Percentiles rank a stretch among this genome's conserved stretches.
Conservation (phyloP, 2,797 vertebrate genomes). For the Enteromius argenteus region DNA sequence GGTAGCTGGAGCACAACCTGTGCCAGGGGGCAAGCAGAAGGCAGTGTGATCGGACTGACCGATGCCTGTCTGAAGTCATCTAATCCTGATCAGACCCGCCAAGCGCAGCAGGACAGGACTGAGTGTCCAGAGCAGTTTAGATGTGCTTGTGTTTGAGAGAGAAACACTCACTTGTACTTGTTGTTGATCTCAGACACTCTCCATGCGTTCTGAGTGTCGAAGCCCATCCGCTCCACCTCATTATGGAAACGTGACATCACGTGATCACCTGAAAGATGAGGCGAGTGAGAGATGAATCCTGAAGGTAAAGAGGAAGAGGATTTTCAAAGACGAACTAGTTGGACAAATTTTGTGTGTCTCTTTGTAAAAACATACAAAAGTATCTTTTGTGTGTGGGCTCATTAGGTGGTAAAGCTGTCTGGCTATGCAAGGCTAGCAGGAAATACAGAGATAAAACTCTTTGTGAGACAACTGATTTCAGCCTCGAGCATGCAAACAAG, state of each 20-base stretch:
- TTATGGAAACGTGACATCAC: slow-evolving; percentile 95
- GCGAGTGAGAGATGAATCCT: slow-evolving; percentile 41
- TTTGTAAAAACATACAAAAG: not conserved
- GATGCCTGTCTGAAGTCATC: slow-evolving; percentile 67
- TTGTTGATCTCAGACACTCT: slow-evolving; percentile 98
- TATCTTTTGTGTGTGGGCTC: not conserved
- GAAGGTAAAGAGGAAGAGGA: not conserved
- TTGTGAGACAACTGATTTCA: slow-evolving; percentile 6
- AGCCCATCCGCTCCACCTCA: slow-evolving; percentile 97
- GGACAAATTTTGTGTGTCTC: not conserved
- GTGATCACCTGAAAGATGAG: slow-evolving; percentile 86
- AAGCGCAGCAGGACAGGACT: slow-evolving; percentile 38
- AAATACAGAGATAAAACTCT: not conserved
- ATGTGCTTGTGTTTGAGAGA: not conserved
- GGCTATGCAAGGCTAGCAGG: not conserved
- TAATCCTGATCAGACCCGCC: slow-evolving; percentile 67
- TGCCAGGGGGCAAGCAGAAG: slow-evolving; percentile 31
- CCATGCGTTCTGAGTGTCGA: slow-evolving; percentile 98
- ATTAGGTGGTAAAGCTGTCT: not conserved
- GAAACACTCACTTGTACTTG: slow-evolving; percentile 89
- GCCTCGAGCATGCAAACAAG: not conserved
- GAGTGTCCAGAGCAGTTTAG: slow-evolving; percentile 14
- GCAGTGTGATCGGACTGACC: slow-evolving; percentile 28
- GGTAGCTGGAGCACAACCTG: slow-evolving; percentile 96
- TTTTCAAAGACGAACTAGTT: not conserved